Base-by-base conservation (phyloP, 2,797 vertebrate species). In the Poeciliopsis infans region DNA sequence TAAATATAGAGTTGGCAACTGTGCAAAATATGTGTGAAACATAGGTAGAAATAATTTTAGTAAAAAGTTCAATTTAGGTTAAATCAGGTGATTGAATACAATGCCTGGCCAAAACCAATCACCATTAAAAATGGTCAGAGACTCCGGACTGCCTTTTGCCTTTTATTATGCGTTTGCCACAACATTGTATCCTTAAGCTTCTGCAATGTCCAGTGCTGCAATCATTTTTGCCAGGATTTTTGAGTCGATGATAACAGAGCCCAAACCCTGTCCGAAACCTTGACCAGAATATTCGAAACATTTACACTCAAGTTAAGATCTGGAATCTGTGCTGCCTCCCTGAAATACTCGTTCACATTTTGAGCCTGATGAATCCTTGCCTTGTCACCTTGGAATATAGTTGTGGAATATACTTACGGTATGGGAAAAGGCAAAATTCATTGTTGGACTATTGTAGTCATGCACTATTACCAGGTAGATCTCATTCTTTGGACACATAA, bases 71-170 rank as follows among this genome's bases (percentile, higher is more conserved):
- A 71, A 72, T 47, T 76, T 64, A 70, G n/a, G 72, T 88, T 88
- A 82, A 77, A 53, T 82, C 75, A 81, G 70, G 57, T 85, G 80
- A 90, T 88, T 89, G 88, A 79, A 83, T 78, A 85, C 20, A 81
- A 6, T 61, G 59, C 28, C 57, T 80, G 46, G 72, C 82, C 76
- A 85, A 61, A 61, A 33, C 10, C 7, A 18, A 15, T 33, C 5
- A 31, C 7, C 28, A 31, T 33, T 33, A 18, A 33, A 61, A 59
- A 59, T 15, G 2, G 28, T 28, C n/a, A 59, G n/a, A 28, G 12
- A 59, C 28, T 28, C 57, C 6, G 4, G 57, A 59, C 28, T 28
- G 25, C 57, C 57, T 16, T 59, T 31, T 41, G 1, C 39, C 39
- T 39, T 39, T 7, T 39, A 39, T 39, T 39, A 57, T n/a, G 57